Percentiles rank a stretch among this genome's conserved stretches.
Conservation (phyloP, 2,113 vertebrate species). For the Bolborhynchus lineola region DNA sequence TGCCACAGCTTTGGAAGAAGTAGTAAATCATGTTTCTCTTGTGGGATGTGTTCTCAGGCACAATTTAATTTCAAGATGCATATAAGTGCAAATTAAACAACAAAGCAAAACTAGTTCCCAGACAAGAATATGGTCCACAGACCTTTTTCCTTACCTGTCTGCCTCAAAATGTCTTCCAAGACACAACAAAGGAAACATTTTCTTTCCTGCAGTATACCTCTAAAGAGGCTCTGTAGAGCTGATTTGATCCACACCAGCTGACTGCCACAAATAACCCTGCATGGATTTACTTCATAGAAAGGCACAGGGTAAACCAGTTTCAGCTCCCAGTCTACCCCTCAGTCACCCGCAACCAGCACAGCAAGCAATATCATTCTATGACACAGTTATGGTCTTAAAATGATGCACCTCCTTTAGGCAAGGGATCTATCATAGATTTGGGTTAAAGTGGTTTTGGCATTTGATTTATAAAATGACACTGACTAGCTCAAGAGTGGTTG, state of each 20-base stretch:
- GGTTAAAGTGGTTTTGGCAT: background rate
- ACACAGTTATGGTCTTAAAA: background rate
- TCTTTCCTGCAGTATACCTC: background rate
- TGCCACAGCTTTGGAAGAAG: background rate
- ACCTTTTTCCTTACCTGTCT: background rate
- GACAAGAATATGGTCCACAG: background rate
- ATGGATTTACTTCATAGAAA: background rate
- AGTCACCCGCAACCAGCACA: background rate
- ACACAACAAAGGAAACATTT: background rate
- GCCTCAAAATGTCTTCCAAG: background rate
- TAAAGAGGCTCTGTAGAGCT: background rate
- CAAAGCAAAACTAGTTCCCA: background rate
- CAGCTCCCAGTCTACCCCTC: background rate
- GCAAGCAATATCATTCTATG: background rate
- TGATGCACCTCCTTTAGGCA: background rate
- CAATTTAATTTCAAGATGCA: background rate
- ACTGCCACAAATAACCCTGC: background rate
- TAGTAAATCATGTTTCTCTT: background rate
- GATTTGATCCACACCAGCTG: background rate
- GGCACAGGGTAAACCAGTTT: background rate
- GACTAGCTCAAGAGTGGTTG: background rate
- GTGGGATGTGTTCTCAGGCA: background rate
- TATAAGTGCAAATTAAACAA: background rate
- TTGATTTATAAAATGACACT: slow-evolving; percentile 2
- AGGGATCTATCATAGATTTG: background rate